Conservation (phyloP, 2,113 vertebrate species). For the Rhegmatorhina hoffmannsi region DNA sequence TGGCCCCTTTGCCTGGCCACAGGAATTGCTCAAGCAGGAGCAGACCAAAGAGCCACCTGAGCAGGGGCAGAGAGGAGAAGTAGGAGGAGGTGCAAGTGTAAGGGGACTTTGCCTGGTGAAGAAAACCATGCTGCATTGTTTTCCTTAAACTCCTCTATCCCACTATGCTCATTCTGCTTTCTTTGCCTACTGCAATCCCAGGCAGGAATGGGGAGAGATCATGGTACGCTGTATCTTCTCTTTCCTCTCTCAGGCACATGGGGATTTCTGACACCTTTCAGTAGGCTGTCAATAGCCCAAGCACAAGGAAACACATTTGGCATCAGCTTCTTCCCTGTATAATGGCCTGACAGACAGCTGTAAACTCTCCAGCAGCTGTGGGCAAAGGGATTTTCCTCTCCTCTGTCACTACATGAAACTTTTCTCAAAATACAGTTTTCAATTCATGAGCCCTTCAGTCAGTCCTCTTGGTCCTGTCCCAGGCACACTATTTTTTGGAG, state of each 20-base stretch:
- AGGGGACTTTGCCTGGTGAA: background rate
- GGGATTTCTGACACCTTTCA: background rate
- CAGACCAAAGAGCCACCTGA: background rate
- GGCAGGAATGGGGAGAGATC: rapidly evolving
- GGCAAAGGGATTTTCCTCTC: background rate
- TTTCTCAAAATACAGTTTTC: background rate
- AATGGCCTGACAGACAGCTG: background rate
- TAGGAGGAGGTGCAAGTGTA: background rate
- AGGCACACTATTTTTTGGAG: background rate
- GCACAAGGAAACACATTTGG: background rate
- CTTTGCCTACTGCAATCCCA: background rate
- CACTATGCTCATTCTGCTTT: background rate
- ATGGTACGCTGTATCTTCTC: background rate
- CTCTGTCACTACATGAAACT: background rate
- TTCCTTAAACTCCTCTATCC: rapidly evolving
- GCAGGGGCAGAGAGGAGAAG: background rate
- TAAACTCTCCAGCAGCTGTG: background rate
- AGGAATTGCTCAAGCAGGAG: rapidly evolving
- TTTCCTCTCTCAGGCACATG: background rate
- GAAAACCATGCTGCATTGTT: rapidly evolving
- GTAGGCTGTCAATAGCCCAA: background rate
- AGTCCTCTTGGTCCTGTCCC: background rate
- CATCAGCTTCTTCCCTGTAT: background rate
- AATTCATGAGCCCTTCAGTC: background rate
- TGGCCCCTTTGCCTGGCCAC: rapidly evolving